Percentiles rank a stretch among this genome's conserved stretches.
Conservation (phyloP, 2,113 vertebrate genomes). For the Siphamia tubifer region DNA sequence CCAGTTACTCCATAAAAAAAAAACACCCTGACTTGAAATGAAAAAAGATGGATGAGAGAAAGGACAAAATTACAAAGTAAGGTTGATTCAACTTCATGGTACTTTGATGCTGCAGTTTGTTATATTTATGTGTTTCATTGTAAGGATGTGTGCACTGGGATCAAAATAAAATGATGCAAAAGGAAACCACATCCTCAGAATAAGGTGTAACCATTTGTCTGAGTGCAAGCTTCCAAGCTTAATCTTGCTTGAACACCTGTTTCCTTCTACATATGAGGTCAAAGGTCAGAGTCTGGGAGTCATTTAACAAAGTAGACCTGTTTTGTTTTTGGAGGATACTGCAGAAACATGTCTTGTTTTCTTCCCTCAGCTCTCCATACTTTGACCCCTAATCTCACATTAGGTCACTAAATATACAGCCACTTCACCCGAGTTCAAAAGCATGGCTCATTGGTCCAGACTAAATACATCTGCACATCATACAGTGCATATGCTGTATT, state of each 20-base stretch:
- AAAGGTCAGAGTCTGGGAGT: slow-evolving; percentile 43
- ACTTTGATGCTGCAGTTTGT: background rate
- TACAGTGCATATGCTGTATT: background rate
- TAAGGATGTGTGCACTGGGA: background rate
- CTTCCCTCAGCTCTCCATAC: slow-evolving; percentile 24
- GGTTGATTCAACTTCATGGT: background rate
- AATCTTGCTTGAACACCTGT: slow-evolving; percentile 59
- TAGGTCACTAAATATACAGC: background rate
- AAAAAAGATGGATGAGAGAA: too few species aligned
- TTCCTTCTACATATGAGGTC: slow-evolving; percentile 54
- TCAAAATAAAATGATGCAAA: background rate
- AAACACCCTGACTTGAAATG: too few species aligned
- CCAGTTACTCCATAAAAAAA: too few species aligned
- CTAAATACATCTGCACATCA: background rate
- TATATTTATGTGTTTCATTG: background rate
- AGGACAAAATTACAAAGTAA: too few species aligned
- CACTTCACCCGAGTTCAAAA: background rate
- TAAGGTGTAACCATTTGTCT: slow-evolving; percentile 8
- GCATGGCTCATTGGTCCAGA: background rate
- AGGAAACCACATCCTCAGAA: background rate
- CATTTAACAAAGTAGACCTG: slow-evolving; percentile 45
- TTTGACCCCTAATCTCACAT: slow-evolving; percentile 21
- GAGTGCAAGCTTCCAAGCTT: slow-evolving; percentile 1
- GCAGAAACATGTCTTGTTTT: slow-evolving; percentile 35
- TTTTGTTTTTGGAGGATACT: slow-evolving; percentile 29